Conservation (phyloP, 2,888 invertebrate genomes). For the Oxytorus armatus region DNA sequence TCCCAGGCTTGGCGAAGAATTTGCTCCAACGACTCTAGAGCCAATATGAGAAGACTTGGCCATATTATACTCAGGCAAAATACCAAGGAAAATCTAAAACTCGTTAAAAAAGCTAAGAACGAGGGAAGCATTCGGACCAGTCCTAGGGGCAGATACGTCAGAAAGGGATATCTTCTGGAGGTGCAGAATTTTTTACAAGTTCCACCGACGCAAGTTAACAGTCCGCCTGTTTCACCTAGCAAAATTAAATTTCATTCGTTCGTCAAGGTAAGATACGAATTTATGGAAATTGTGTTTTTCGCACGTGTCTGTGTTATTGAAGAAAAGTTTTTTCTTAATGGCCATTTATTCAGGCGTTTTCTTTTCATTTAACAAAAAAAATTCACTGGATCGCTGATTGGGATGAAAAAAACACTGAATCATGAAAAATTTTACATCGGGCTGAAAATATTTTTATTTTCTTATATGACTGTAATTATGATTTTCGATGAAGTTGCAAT, state of each 20-base stretch:
- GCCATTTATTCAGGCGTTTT: too few species aligned
- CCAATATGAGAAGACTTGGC: constrained; percentile 77
- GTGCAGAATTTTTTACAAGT: constrained; percentile 79
- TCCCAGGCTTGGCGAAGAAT: constrained; percentile 82
- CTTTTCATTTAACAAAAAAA: too few species aligned
- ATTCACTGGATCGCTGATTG: too few species aligned
- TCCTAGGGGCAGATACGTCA: constrained; percentile 77
- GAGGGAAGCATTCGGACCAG: constrained; percentile 74
- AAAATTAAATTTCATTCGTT: constrained; percentile 84
- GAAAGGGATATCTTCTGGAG: constrained; percentile 78
- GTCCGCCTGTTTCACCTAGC: constrained; percentile 84
- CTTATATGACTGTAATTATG: too few species aligned
- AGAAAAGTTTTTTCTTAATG: not conserved
- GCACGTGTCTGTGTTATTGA: not conserved
- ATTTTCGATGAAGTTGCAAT: too few species aligned
- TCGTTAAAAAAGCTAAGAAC: constrained; percentile 76
- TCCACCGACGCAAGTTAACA: constrained; percentile 75
- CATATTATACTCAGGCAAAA: constrained; percentile 78
- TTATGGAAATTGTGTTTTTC: constrained; percentile 7
- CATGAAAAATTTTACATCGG: too few species aligned
- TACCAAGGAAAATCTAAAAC: constrained; percentile 81
- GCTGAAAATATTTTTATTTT: too few species aligned
- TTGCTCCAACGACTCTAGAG: constrained; percentile 77
- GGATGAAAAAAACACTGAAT: too few species aligned
- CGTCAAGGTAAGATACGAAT: constrained; percentile 83